Percentiles rank a stretch among this genome's conserved stretches.
Conservation (phyloP, 2,888 invertebrate species). For the Melangyna quadrimaculata region DNA sequence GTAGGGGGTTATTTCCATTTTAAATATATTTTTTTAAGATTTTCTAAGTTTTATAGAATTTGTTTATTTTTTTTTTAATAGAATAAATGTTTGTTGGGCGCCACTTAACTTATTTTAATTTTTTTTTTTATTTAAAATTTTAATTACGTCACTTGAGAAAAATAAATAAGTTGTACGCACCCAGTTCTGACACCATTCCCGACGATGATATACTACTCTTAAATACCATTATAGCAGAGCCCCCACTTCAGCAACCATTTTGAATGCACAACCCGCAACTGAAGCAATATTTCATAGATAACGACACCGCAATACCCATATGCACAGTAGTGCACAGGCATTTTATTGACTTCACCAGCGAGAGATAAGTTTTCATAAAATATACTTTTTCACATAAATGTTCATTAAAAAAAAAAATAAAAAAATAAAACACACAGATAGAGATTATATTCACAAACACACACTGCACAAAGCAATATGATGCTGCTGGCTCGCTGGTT, state of each 20-base stretch:
- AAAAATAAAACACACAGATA: slow-evolving; percentile 37
- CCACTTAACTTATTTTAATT: slow-evolving; percentile 22
- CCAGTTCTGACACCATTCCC: slow-evolving; percentile 44
- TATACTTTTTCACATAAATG: slow-evolving; percentile 56
- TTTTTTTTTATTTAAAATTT: slow-evolving; percentile 11
- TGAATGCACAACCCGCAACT: slow-evolving; percentile 37
- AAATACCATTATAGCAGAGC: background rate
- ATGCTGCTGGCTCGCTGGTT: slow-evolving; percentile 28
- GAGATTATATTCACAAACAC: slow-evolving; percentile 27
- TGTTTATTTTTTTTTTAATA: background rate
- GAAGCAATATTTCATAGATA: slow-evolving; percentile 66
- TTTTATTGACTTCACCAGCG: slow-evolving; percentile 62
- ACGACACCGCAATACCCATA: slow-evolving; percentile 62
- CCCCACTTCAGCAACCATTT: background rate
- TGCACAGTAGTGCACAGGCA: slow-evolving; percentile 51
- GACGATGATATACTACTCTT: background rate
- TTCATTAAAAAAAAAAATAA: slow-evolving; percentile 55
- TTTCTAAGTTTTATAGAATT: slow-evolving; percentile 25
- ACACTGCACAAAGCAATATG: slow-evolving; percentile 11
- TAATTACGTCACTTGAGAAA: slow-evolving; percentile 56
- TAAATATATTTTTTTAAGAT: slow-evolving; percentile 32
- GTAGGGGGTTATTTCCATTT: background rate
- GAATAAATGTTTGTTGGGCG: slow-evolving; percentile 53
- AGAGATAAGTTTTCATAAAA: slow-evolving; percentile 63
- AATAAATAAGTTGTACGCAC: slow-evolving; percentile 45